Percentiles rank a stretch among this genome's conserved stretches.
Conservation (phyloP, 2,797 vertebrate genomes). For the Sebastes paucispinis region DNA sequence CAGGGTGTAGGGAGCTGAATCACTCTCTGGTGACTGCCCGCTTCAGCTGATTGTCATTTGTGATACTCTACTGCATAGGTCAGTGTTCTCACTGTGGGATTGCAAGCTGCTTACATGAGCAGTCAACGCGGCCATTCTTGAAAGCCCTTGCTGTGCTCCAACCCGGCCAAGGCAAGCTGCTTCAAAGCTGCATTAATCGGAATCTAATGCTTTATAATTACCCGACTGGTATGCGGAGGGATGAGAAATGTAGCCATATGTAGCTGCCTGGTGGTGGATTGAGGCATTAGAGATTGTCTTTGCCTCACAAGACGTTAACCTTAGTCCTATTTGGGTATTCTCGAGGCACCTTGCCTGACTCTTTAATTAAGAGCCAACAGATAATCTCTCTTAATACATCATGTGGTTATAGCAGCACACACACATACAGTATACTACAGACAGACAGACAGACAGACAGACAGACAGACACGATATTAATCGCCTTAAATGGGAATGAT, state of each 20-base stretch:
- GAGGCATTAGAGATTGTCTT: conserved; percentile 63
- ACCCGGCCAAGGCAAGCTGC: conserved; percentile 47
- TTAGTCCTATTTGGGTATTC: conserved; percentile 41
- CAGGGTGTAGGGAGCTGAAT: conserved; percentile 29
- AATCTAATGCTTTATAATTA: conserved; percentile 68
- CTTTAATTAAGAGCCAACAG: conserved; percentile 75
- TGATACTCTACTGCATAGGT: conserved; percentile 20
- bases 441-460: conserved; percentile 6
- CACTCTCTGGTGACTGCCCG: conserved; percentile 38
- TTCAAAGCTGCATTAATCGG: conserved; percentile 69
- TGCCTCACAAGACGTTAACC: conserved; percentile 27
- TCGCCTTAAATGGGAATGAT: conserved; percentile 58
- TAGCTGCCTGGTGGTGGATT: conserved; percentile 50
- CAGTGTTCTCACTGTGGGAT: not conserved
- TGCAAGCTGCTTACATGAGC: conserved; percentile 40
- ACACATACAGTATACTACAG: conserved; percentile 1
- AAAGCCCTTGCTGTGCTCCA: conserved; percentile 52
- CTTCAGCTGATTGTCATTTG: conserved; percentile 56
- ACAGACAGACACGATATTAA: conserved; percentile 34
- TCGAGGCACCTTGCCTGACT: conserved; percentile 42
- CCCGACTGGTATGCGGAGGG: conserved; percentile 40
- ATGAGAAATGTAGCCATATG: conserved; percentile 70
- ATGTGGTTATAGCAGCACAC: conserved; percentile 36
- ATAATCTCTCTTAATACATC: conserved; percentile 72
- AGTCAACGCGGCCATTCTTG: conserved; percentile 38